Evolutionary conservation across 2,113 vertebrate species (phyloP).

Genomic region (Arenaria interpres): DNA sequence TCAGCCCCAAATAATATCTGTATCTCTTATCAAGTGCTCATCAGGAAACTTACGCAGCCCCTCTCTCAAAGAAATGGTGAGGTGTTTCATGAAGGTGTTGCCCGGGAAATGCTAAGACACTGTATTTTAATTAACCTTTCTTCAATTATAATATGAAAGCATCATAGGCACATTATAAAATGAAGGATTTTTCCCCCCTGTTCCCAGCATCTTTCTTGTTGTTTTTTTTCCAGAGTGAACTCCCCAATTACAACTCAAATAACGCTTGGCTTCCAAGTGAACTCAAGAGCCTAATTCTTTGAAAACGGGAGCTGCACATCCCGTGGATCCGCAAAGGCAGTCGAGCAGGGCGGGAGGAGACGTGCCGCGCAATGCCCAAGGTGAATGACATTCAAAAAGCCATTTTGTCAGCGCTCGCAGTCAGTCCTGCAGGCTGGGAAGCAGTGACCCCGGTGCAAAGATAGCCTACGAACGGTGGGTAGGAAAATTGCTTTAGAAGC

Average conservation of each 20-base stretch:
- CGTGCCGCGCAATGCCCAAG: fast-evolving
- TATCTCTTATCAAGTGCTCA: neutral
- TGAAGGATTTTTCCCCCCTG: neutral
- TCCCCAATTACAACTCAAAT: neutral
- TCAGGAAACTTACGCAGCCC: neutral
- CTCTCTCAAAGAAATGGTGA: neutral
- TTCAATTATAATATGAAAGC: neutral
- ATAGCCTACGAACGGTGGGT: neutral
- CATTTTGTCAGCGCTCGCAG: fast-evolving
- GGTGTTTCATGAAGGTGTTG: neutral
- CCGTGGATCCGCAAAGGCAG: neutral
- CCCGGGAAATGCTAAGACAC: neutral
- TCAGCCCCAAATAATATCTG: neutral
- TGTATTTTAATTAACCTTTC: neutral
- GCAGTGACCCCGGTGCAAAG: neutral
- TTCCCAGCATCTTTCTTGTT: neutral
- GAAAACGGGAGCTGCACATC: neutral
- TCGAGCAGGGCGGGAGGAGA: neutral
- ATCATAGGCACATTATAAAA: fast-evolving
- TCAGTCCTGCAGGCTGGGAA: neutral
- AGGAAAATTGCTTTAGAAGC: neutral
- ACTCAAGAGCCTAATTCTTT: neutral
- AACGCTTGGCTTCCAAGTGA: neutral
- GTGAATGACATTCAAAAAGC: neutral
- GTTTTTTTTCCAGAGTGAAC: neutral